A percentile compares a stretch with the other conserved stretches of the same genome.
phyloP scores from a whole-genome alignment of 2,113 vertebrate genomes.

The Hypanus sabinus region DNA sequence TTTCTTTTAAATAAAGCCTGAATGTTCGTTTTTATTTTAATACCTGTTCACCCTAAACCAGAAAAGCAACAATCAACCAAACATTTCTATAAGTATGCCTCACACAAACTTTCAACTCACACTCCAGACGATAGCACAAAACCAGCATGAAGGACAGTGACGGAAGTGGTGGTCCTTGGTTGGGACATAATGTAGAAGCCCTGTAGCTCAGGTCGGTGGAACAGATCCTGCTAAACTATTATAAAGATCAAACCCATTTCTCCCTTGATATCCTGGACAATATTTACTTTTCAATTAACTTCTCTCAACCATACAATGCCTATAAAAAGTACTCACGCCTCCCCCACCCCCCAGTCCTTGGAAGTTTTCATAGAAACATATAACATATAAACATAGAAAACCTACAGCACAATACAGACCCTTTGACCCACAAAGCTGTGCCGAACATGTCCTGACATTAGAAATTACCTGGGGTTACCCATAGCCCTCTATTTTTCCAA shows the following conservation, averaged over 20 bases:
- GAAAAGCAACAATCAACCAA: background rate
- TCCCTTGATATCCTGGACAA: background rate
- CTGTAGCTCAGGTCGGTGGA: background rate
- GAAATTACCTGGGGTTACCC: too few relatives aligned
- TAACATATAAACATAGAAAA: too few relatives aligned
- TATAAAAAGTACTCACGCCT: too few relatives aligned
- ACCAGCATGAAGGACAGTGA: background rate
- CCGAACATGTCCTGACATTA: too few relatives aligned
- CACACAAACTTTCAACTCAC: background rate
- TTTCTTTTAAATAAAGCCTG: too few relatives aligned
- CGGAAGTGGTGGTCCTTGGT: background rate
- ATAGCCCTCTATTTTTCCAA: too few relatives aligned
- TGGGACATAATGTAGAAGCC: background rate
- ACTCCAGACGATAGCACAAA: background rate
- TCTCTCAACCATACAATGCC: too few relatives aligned
- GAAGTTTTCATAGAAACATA: too few relatives aligned
- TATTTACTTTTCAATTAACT: background rate
- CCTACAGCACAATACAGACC: too few relatives aligned
- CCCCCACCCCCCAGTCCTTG: too few relatives aligned
- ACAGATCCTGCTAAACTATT: background rate
- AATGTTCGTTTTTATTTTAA: background rate
- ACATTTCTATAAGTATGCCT: background rate
- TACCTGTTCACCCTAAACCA: background rate
- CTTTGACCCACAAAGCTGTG: too few relatives aligned
- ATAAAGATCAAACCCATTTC: background rate